Conservation (phyloP, 2,797 vertebrate genomes). For the Gambelia wislizenii region DNA sequence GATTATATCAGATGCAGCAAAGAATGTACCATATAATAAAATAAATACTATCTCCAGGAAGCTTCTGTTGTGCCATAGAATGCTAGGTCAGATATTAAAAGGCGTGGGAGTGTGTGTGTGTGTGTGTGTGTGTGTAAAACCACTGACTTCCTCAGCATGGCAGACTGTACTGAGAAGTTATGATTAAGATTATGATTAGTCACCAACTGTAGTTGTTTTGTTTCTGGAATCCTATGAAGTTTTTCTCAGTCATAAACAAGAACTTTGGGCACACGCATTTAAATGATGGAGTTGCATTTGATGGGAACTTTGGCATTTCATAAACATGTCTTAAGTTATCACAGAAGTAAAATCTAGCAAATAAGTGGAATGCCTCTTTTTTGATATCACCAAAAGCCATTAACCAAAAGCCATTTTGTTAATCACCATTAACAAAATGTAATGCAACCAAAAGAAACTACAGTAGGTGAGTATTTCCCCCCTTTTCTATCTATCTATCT, state of each 20-base stretch:
- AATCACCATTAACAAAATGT: constrained; percentile 27
- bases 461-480: constrained; percentile 50
- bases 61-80: neutral
- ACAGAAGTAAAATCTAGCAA: constrained; percentile 18
- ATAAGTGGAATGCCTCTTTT: constrained; percentile 49
- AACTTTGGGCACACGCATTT: constrained; percentile 54
- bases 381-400: constrained; percentile 5
- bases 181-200: constrained; percentile 50
- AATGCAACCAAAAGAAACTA: constrained; percentile 36
- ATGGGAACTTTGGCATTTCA: neutral
- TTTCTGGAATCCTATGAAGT: constrained; percentile 49
- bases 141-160: constrained; percentile 65
- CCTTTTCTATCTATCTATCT: constrained; percentile 48
- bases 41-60: constrained; percentile 1
- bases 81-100: constrained; percentile 19
- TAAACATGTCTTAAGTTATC: neutral
- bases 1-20: neutral
- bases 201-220: constrained; percentile 57
- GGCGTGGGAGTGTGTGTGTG: neutral
- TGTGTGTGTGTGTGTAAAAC: constrained; percentile 19
- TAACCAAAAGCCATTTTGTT: neutral
- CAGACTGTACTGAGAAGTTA: constrained; percentile 34
- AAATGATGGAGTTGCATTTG: constrained; percentile 29
- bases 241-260: constrained; percentile 47
- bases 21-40: neutral